Evolutionary conservation across 2,797 vertebrate genomes (phyloP).

Genomic region (Delichon dasypus): DNA sequence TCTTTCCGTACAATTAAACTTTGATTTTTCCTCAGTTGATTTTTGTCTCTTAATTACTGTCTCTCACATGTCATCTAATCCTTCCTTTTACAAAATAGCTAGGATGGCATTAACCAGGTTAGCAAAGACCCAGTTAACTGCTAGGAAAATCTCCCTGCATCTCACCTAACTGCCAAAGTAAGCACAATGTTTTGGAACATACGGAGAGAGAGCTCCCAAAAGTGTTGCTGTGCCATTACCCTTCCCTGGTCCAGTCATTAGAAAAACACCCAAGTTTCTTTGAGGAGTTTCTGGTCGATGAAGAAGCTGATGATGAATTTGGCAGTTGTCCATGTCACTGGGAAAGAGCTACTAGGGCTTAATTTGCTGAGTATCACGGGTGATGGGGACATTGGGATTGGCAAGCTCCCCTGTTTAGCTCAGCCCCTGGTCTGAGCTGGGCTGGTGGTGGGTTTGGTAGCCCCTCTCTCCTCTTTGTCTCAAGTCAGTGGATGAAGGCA

Average conservation of each 20-base stretch:
- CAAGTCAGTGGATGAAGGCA: neutral
- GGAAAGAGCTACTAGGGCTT: neutral
- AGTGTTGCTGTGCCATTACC: rapidly evolving
- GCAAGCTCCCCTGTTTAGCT: neutral
- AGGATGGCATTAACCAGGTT: neutral
- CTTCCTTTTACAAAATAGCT: neutral
- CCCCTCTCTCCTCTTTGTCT: neutral
- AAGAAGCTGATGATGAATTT: neutral
- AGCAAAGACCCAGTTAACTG: neutral
- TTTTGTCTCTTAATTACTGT: neutral
- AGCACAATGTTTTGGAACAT: rapidly evolving
- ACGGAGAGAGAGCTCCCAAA: neutral
- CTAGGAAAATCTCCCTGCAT: neutral
- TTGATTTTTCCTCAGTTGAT: neutral
- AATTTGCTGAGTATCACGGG: rapidly evolving
- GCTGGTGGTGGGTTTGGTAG: neutral
- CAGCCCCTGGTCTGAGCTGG: rapidly evolving
- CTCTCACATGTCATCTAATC: neutral
- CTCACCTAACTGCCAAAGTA: neutral
- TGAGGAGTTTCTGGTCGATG: rapidly evolving
- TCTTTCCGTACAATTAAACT: neutral
- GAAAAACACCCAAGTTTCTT: neutral
- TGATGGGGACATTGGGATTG: rapidly evolving
- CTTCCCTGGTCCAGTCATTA: neutral
- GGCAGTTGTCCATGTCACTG: neutral